Evolutionary conservation across 1,140 invertebrate species (phyloP).

Genomic region (Drosophila busckii): DNA sequence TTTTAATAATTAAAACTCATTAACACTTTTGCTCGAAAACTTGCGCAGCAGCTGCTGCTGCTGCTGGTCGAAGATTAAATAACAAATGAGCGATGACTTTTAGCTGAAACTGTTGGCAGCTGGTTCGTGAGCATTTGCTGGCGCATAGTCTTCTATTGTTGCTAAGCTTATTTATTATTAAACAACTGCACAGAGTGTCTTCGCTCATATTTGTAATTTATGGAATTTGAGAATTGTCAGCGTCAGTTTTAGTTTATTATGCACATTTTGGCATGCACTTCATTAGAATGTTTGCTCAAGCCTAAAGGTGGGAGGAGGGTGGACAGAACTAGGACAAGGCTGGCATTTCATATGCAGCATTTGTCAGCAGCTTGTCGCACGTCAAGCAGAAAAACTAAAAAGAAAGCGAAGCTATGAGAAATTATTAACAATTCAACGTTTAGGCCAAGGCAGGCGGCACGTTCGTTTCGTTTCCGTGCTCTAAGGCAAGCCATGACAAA

Average conservation of each 20-base stretch:
- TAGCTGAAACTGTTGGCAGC: slow-evolving; percentile 34
- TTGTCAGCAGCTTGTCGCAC: slow-evolving; percentile 18
- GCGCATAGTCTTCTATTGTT: too few species aligned
- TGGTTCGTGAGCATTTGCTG: too few species aligned
- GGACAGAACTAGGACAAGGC: slow-evolving; percentile 21
- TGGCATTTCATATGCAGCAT: slow-evolving; percentile 29
- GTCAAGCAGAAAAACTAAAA: slow-evolving; percentile 1
- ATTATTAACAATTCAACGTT: slow-evolving; percentile 54
- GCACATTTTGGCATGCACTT: slow-evolving; percentile 29
- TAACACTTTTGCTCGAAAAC: slow-evolving; percentile 51
- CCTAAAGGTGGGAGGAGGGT: neutral
- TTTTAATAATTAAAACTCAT: slow-evolving; percentile 75
- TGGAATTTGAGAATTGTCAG: slow-evolving; percentile 55
- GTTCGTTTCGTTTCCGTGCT: slow-evolving; percentile 44
- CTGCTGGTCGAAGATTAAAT: slow-evolving; percentile 65
- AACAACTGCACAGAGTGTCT: too few species aligned
- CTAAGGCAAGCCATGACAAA: slow-evolving; percentile 23
- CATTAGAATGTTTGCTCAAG: slow-evolving; percentile 28
- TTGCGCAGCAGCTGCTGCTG: too few species aligned
- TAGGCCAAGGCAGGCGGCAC: slow-evolving; percentile 56
- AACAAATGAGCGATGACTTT: slow-evolving; percentile 73
- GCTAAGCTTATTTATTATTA: slow-evolving; percentile 63
- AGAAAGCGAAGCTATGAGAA: slow-evolving; percentile 1
- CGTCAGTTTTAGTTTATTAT: slow-evolving; percentile 46
- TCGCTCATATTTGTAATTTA: slow-evolving; percentile 51